phyloP scores from a whole-genome alignment of 2,888 invertebrate genomes.

The Sympetrum striolatum region DNA sequence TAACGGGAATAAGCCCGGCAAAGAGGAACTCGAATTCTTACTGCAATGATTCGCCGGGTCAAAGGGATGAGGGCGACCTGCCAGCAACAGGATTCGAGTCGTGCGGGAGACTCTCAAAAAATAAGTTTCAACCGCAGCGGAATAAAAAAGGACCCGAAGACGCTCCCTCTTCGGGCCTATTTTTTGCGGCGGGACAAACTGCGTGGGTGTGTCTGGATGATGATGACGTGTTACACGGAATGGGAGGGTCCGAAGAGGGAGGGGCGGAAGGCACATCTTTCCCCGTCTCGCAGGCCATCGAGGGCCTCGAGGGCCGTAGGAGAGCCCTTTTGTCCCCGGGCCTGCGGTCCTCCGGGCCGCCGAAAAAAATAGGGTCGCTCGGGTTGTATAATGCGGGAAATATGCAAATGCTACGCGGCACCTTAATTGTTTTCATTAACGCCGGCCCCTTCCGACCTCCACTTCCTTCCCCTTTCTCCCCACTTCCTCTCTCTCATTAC shows the following conservation, averaged over 20 bases:
- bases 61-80: constrained; percentile 8
- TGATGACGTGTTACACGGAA: constrained; percentile 42
- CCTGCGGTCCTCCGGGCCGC: neutral
- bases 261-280: neutral
- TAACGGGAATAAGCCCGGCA: neutral
- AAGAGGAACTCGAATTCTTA: too few species aligned
- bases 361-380: constrained; percentile 41
- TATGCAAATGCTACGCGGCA: constrained; percentile 49
- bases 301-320: neutral
- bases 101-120: constrained; percentile 38
- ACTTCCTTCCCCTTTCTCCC: neutral
- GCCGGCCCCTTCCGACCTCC: neutral
- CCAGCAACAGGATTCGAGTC: constrained; percentile 34
- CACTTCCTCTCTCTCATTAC: neutral
- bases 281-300: too few species aligned
- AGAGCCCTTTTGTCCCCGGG: neutral
- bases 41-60: too few species aligned
- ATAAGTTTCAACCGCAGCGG: constrained; percentile 41
- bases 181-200: constrained; percentile 5
- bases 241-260: constrained; percentile 12
- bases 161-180: neutral
- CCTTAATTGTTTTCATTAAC: constrained; percentile 46
- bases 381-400: constrained; percentile 48
- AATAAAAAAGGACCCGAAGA: constrained; percentile 3
- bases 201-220: constrained; percentile 39